Evolutionary conservation across 2,797 vertebrate genomes (phyloP), one percentile per base, ranked within the genome.

Genomic region (Balearica regulorum): DNA sequence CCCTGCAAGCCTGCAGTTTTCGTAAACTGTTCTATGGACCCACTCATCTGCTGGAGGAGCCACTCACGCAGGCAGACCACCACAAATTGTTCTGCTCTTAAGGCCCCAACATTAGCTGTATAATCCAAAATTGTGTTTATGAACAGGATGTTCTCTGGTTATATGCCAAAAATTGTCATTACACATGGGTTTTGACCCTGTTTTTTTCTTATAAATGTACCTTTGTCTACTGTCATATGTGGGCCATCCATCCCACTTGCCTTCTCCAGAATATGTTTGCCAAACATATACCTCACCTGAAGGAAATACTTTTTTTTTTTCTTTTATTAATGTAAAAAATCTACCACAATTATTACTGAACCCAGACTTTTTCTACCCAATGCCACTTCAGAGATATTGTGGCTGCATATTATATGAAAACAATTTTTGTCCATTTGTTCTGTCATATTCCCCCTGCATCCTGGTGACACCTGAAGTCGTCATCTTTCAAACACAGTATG

Each of bases 11-110:
- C 26, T 39, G 11, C 28, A 2, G 28, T 9, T 44, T 5, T 21
- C 3, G 0, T 28, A 1, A 21, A 3, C 19, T 39, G 19, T 46
- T 15, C 3, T 1, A 2, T 6, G 13, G 54, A n/a, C 41, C 48
- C 11, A 1, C 24, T 79, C 43, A 10, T 11, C 43, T n/a, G 25
- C 62, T 46, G 66, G 51, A 84, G 28, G 19, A 84, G 53, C 17
- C 69, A 10, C 78, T 43, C 28, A 8, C 1, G 0, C n/a, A 16
- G 46, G 41, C 82, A 77, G 26, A 46, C 13, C 51, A 20, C 2
- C 15, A 5, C 55, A 46, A 35, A 12, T 6, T 16, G 24, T 29
- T 51, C 54, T 57, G 44, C 35, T 62, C 22, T 41, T 58, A 0
- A 43, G 24, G 16, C 60, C 53, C 64, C 58, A 61, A 5, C 37